Evolutionary conservation across 1,140 invertebrate genomes (phyloP), one percentile per base, ranked within the genome.

Genomic region (Pseudomyrmex concolor): DNA sequence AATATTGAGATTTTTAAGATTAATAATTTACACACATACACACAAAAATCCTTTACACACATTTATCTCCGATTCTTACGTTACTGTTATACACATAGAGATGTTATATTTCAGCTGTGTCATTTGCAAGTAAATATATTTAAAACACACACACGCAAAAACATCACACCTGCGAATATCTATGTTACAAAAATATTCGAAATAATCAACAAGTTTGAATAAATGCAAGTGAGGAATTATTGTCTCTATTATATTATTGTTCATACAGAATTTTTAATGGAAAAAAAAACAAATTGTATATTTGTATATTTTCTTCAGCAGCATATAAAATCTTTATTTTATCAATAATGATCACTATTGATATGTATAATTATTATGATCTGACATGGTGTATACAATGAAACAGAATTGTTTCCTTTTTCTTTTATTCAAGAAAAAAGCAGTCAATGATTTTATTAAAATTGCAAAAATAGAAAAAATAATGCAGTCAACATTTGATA

Each of bases 51-150:
- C 54, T 59, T 64, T 45, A 45, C 34, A 25, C 13, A 59, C n/a
- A 43, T 34, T 43, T 64, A 43, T 45, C 15, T 78, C 17, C 43
- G 5, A 34, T 34, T 34, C 48, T 70, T 59, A 70, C 54, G 50
- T 80, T 71, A 80, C 34, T 17, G 66, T 80, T 80, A 76, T 55
- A 51, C 45, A 9, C 34, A 60, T 83, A 54, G 19, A n/a, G 43
- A 54, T 67, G 43, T 59, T 83, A 59, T 62, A 83, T 45, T 84
- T 84, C 43, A 50, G 15, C 74, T 71, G 66, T 83, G 19, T 68
- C 12, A 57, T 54, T 43, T 60, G 50, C 45, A 48, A 34, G 34
- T 34, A 48, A 34, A 7, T 34, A 34, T 34, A 34, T 34, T 34
- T 34, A 34, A 34, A 25, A 25, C 25, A 25, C 25, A 25, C 25